A percentile compares a stretch with the other conserved stretches of the same genome.
Evolutionary conservation across 2,797 vertebrate genomes (phyloP).

Genomic region (Crypturellus tataupa): DNA sequence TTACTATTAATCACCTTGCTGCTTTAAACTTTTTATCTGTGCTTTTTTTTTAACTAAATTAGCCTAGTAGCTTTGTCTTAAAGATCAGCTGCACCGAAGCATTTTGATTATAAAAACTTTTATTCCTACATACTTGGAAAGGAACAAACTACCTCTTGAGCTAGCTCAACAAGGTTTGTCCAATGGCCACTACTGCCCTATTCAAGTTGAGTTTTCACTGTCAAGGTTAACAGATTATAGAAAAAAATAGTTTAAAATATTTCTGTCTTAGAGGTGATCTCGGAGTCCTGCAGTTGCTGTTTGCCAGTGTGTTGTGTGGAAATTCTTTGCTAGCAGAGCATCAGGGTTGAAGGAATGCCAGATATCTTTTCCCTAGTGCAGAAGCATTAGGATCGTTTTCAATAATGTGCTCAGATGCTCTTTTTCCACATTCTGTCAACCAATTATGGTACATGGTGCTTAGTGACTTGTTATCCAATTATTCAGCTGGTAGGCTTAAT

Average conservation of each 20-base stretch:
- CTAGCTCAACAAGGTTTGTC: neutral
- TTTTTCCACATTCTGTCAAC: neutral
- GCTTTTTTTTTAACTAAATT: neutral
- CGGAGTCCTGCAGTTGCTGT: neutral
- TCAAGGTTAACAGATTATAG: neutral
- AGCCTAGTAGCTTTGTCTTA: neutral
- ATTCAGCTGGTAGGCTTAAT: neutral
- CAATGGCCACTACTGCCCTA: neutral
- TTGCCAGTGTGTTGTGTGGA: neutral
- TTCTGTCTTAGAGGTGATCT: neutral
- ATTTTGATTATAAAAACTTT: neutral
- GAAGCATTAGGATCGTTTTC: neutral
- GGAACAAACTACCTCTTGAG: neutral
- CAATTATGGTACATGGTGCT: neutral
- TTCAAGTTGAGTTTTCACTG: neutral
- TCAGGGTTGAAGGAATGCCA: neutral
- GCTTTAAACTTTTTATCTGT: neutral
- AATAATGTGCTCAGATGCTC: neutral
- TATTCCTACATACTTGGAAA: neutral
- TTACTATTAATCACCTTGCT: neutral
- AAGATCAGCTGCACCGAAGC: neutral
- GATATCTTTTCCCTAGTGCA: neutral
- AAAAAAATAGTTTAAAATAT: too few species aligned
- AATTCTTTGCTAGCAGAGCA: neutral
- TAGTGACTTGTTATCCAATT: constrained; percentile 2